Evolutionary conservation across 2,113 vertebrate genomes (phyloP), one percentile per base, ranked within the genome.

Genomic region (mouse (Mus musculus)): DNA sequence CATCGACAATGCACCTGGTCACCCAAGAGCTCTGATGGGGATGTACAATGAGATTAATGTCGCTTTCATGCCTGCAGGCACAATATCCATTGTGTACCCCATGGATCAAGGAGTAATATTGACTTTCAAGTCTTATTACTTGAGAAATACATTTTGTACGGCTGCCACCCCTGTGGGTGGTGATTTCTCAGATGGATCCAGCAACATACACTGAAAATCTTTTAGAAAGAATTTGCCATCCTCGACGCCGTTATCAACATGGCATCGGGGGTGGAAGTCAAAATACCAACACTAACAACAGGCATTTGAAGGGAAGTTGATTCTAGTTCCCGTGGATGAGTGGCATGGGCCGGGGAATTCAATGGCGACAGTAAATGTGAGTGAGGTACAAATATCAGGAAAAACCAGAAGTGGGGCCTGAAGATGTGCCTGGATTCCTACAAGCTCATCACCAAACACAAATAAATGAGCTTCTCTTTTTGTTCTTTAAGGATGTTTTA

Each of bases 61-160:
- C 4, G 49, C 82, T 90, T 86, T 76, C 80, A 85, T 30, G 61
- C 49, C 77, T 46, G 59, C 71, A 19, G 65, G 63, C 61, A 69
- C 61, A 77, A 46, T 76, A 69, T 59, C 49, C 71, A 77, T 59
- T 77, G 80, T 77, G 88, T 36, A 75, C 88, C 26, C n/a, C 59
- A 56, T n/a, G 49, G 88, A 86, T 90, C 88, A 49, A 85, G 93
- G 71, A 85, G 20, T 59, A 56, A 77, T 76, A 69, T 46, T 69
- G 88, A 94, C 49, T 77, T 94, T 90, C 49, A 77, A 86, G 88
- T 46, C 59, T 59, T 76, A 67, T 77, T 94, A 77, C 84, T 22
- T 76, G 65, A 86, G 59, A 59, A 86, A 69, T 77, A 85, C 49
- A 46, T 94, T 90, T 59, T 69, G n/a, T 77, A n/a, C 54, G n/a